phyloP scores from a whole-genome alignment of 2,113 vertebrate genomes.

The Mesembrinibis cayennensis region DNA sequence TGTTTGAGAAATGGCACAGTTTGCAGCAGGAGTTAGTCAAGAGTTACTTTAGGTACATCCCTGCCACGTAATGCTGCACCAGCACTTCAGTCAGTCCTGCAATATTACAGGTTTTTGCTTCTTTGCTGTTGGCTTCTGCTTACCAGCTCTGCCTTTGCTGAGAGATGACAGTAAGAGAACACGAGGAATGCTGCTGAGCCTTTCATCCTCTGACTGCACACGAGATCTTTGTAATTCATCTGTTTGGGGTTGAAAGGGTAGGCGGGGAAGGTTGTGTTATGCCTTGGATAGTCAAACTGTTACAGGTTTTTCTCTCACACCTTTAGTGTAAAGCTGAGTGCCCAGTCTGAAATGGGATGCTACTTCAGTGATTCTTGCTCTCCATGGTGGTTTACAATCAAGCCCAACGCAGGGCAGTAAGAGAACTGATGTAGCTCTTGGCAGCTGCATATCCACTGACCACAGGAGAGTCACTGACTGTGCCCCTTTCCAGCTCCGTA shows the following conservation, averaged over 20 bases:
- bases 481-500: not conserved
- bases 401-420: not conserved
- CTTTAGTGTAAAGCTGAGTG: not conserved
- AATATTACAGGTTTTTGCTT: not conserved
- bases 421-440: not conserved
- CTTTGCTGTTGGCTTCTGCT: not conserved
- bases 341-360: not conserved
- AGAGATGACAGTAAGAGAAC: not conserved
- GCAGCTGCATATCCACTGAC: not conserved
- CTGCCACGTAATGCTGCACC: not conserved
- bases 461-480: not conserved
- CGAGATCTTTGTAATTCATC: accelerated
- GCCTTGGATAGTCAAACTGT: not conserved
- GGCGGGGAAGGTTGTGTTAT: not conserved
- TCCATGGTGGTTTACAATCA: not conserved
- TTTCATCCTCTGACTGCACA: not conserved
- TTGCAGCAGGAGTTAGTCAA: not conserved
- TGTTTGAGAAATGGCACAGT: not conserved
- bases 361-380: not conserved
- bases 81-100: not conserved
- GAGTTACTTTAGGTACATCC: not conserved
- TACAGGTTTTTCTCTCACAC: not conserved
- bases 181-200: not conserved
- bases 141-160: not conserved
- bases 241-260: not conserved